Evolutionary conservation across 2,888 invertebrate species (phyloP).

Genomic region (Oxycera nigricornis): DNA sequence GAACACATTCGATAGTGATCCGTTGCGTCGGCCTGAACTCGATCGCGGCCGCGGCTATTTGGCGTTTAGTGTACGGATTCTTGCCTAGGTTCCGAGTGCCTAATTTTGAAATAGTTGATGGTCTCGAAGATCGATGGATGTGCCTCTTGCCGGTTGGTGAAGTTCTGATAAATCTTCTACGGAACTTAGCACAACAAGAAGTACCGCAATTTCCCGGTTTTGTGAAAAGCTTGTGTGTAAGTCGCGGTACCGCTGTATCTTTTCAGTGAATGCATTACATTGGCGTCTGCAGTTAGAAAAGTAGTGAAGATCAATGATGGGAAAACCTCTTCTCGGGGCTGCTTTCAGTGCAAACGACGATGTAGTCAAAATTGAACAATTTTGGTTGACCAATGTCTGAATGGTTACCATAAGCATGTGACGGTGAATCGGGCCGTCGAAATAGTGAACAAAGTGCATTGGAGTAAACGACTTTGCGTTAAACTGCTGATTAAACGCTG

Average conservation of each 20-base stretch:
- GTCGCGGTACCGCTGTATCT: conserved; percentile 12
- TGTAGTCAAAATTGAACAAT: no score
- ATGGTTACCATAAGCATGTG: no score
- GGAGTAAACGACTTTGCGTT: neutral
- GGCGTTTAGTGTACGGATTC: neutral
- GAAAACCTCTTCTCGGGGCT: no score
- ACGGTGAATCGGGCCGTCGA: no score
- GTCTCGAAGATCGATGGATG: conserved; percentile 3
- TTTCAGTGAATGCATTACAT: no score
- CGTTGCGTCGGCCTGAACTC: conserved; percentile 37
- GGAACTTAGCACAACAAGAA: neutral
- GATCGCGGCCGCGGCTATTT: conserved; percentile 9
- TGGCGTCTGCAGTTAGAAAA: no score
- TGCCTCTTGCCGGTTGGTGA: neutral
- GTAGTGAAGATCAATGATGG: no score
- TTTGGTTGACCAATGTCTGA: neutral
- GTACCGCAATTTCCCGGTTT: conserved; percentile 21
- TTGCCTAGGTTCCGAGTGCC: neutral
- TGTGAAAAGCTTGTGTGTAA: conserved; percentile 24
- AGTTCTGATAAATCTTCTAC: neutral
- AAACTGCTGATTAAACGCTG: no score
- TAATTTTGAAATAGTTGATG: neutral
- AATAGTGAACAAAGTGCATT: neutral
- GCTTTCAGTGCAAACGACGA: no score
- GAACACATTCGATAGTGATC: conserved; percentile 43